Percentiles rank a stretch among this genome's conserved stretches.
phyloP scores from a whole-genome alignment of 2,797 vertebrate genomes.

The Trematomus bernacchii region DNA sequence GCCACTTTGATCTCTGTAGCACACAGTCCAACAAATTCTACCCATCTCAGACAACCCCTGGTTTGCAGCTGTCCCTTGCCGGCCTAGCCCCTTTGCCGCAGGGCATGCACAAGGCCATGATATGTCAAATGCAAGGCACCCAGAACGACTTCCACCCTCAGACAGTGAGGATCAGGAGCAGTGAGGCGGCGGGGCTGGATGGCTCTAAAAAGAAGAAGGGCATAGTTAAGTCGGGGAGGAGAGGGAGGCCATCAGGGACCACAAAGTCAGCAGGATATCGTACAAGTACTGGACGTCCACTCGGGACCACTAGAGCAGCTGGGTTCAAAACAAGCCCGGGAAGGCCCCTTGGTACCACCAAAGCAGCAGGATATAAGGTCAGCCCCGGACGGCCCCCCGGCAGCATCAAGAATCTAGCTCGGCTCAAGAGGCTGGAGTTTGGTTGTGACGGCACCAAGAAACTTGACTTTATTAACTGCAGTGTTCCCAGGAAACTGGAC shows the following conservation, averaged over 20 bases:
- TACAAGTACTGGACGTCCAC: constrained; percentile 97
- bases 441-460: constrained; percentile 83
- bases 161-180: constrained; percentile 87
- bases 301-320: constrained; percentile 97
- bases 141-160: constrained; percentile 91
- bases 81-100: constrained; percentile 82
- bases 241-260: constrained; percentile 96
- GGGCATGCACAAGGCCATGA: constrained; percentile 92
- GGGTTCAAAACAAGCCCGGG: constrained; percentile 99
- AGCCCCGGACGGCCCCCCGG: constrained; percentile 98
- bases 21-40: constrained; percentile 93
- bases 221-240: constrained; percentile 92
- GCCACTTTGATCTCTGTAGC: constrained; percentile 95
- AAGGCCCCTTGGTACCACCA: constrained; percentile 97
- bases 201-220: constrained; percentile 98
- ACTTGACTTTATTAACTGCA: constrained; percentile 77
- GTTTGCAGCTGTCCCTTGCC: constrained; percentile 83
- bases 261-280: constrained; percentile 99
- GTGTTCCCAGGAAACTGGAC: constrained; percentile 82
- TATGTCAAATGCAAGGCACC: constrained; percentile 92
- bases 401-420: constrained; percentile 97
- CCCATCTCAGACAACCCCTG: constrained; percentile 81
- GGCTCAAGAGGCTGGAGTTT: constrained; percentile 89
- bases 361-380: constrained; percentile 98
- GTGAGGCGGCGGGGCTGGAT: constrained; percentile 86